A percentile compares a stretch with the other conserved stretches of the same genome.
Evolutionary conservation across 2,888 invertebrate species (phyloP).

Genomic region (Mythimna lalbum): DNA sequence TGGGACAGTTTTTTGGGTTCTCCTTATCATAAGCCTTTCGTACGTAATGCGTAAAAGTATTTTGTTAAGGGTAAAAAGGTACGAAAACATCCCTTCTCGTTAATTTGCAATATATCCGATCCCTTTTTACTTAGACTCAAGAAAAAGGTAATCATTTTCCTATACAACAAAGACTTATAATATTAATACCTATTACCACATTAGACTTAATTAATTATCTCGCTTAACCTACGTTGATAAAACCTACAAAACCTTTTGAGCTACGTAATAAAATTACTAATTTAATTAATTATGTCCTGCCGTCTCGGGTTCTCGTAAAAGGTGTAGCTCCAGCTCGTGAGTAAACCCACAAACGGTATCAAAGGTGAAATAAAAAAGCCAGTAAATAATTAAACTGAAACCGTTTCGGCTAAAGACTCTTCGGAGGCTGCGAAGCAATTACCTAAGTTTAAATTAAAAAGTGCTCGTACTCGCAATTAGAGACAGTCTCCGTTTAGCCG

Average conservation of each 20-base stretch:
- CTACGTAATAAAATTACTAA: constrained; percentile 8
- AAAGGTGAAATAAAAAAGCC: constrained; percentile 41
- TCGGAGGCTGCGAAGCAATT: constrained; percentile 8
- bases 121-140: not conserved
- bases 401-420: constrained; percentile 11
- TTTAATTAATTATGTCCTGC: constrained; percentile 41
- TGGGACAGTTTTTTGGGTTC: constrained; percentile 5
- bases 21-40: constrained; percentile 17
- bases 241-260: constrained; percentile 3
- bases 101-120: constrained; percentile 18
- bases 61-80: not conserved
- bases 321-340: constrained; percentile 13
- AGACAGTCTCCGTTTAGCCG: not conserved
- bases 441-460: constrained; percentile 19
- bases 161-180: not conserved
- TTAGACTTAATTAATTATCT: constrained; percentile 1
- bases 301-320: constrained; percentile 16
- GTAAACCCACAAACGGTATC: constrained; percentile 35
- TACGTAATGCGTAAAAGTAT: constrained; percentile 31
- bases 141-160: not conserved
- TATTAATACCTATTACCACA: not conserved
- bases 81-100: constrained; percentile 4
- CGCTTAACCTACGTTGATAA: not conserved
- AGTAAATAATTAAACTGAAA: constrained; percentile 32
- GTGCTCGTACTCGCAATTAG: not conserved